Base-by-base conservation (phyloP, 2,888 invertebrate genomes). In the Acleris emargana region DNA sequence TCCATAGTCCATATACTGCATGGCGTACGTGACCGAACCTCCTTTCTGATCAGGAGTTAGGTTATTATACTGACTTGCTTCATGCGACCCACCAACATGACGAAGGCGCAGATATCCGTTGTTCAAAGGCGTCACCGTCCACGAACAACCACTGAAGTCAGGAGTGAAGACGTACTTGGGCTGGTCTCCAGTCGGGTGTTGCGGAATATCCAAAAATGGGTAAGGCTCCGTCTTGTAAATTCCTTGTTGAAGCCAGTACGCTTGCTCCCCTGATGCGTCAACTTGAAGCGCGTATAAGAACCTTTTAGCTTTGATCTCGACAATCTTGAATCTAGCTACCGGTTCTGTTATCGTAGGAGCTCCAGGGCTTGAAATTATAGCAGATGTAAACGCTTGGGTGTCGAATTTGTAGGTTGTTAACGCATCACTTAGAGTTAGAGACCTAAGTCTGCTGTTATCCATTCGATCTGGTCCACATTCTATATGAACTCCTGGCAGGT, bases 1-100 rank as follows among this genome's bases (percentile, higher is more conserved):
- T 7, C 54, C 54, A 13, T 54, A 54, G 42, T 54, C 54, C 11
- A 16, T 42, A 1, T 42, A 54, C 16, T 54, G 54, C 54, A 54
- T 54, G 13, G 42, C 32, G 11, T 32, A 32, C 32, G 32, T 3
- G 9, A 32, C 32, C 11, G 32, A 11, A 32, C 32, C 32, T 20
- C 54, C 54, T 42, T 54, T 42, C 13, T 42, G n/a, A 28, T 5
- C 52, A 16, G n/a, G 28, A 28, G 52, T 17, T 5, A 17, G 32
- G 0, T 42, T 42, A 2, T 54, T 54, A 20, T 43, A 54, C 7
- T 54, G 18, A 6, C 4, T 5, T 11, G 5, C 42, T 22, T 54
- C 42, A 3, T 54, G 11, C 4, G 5, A 16, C 2, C 54, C 54
- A 6, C 42, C 18, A 5, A 42, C 54, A 13, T 38, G 54, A 11